Percentiles rank a stretch among this genome's conserved stretches.
These are phyloP conservation scores for Nyctibius bracteatus DNA, from an alignment of 2,113 vertebrate species.

Conservation along the genomic window DNA sequence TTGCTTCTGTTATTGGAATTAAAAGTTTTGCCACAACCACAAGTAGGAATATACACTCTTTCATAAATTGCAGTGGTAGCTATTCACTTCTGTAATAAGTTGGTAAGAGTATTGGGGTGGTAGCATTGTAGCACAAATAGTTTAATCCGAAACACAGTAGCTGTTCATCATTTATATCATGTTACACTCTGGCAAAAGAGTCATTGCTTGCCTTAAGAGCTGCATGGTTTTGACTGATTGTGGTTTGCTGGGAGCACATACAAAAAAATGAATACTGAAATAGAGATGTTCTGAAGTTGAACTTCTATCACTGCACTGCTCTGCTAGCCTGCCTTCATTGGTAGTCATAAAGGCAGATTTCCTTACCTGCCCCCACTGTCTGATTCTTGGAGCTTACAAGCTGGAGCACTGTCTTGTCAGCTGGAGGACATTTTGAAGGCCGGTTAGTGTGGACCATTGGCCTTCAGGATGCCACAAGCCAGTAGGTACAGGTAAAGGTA, in stretches of 20 bases:
- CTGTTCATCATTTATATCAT: not conserved
- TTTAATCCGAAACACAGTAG: not conserved
- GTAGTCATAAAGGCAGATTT: not conserved
- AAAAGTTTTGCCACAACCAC: not conserved
- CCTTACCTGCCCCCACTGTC: not conserved
- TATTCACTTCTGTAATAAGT: not conserved
- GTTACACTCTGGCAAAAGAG: not conserved
- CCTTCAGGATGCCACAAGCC: not conserved
- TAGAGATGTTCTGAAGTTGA: not conserved
- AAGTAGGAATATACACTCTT: not conserved
- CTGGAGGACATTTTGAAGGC: not conserved
- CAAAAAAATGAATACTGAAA: not conserved
- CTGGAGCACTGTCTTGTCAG: not conserved
- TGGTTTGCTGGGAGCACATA: not conserved
- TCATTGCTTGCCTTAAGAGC: not conserved
- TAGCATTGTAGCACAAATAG: not conserved
- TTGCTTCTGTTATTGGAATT: not conserved
- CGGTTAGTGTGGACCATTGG: not conserved
- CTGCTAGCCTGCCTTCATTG: not conserved
- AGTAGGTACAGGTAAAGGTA: not conserved
- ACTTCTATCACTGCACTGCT: not conserved
- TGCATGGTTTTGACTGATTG: not conserved
- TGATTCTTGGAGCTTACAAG: not conserved
- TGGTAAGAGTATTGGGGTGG: not conserved
- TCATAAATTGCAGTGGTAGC: not conserved